A percentile compares a stretch with the other conserved stretches of the same genome.
Evolutionary conservation across 2,113 vertebrate genomes (phyloP).

Genomic region (Saguinus imperator): DNA sequence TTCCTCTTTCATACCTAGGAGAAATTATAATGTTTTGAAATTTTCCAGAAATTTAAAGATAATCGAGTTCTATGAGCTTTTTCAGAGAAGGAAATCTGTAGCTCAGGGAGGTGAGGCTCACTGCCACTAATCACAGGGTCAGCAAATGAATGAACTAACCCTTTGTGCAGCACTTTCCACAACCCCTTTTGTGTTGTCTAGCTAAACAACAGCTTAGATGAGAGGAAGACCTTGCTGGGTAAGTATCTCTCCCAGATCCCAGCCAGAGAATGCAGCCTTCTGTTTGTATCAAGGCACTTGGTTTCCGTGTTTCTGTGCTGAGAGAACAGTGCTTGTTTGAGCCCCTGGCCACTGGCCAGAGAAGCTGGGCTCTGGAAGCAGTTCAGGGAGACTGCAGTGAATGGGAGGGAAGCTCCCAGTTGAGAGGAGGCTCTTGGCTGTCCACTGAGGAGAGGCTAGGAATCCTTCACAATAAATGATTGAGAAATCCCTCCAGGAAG

Average conservation of each 20-base stretch:
- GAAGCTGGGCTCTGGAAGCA: not conserved
- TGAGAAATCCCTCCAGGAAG: not conserved
- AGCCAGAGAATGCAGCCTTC: not conserved
- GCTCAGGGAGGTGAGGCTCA: not conserved
- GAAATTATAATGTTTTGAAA: not conserved
- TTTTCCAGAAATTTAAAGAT: not conserved
- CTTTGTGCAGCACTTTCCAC: rapidly evolving
- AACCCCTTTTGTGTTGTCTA: rapidly evolving
- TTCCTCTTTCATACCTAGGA: not conserved
- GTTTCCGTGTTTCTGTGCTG: not conserved
- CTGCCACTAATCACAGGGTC: not conserved
- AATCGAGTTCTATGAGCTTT: not conserved
- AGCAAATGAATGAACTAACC: not conserved
- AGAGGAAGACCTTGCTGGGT: not conserved
- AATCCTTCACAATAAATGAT: not conserved
- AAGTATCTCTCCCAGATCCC: not conserved
- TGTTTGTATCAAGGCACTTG: not conserved
- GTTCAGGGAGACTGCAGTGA: not conserved
- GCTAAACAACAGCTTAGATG: not conserved
- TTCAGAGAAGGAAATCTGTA: not conserved
- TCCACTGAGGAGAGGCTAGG: rapidly evolving
- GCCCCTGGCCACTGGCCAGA: not conserved
- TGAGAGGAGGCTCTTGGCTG: not conserved
- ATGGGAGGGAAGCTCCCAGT: not conserved
- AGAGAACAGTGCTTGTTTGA: not conserved